Evolutionary conservation across 2,797 vertebrate genomes (phyloP).

Genomic region (Phataginus tetradactyla): DNA sequence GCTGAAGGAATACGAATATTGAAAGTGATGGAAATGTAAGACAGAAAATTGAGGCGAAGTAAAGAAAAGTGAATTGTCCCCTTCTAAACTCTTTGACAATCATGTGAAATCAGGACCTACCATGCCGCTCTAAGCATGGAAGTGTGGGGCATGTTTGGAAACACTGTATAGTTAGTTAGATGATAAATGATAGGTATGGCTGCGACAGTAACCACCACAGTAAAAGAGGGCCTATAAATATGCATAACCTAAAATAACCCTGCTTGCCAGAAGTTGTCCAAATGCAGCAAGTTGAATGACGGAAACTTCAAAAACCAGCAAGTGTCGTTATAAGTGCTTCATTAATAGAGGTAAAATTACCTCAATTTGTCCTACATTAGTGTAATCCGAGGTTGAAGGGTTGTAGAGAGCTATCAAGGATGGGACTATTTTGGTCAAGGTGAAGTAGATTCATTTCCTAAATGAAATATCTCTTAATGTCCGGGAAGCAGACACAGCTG

Average conservation of each 20-base stretch:
- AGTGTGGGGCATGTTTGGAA: neutral
- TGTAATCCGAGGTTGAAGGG: neutral
- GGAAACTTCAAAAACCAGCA: neutral
- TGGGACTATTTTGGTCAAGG: constrained; percentile 12
- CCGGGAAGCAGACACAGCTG: neutral
- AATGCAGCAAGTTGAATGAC: neutral
- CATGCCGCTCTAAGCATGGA: neutral
- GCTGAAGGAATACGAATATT: neutral
- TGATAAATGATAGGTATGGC: constrained; percentile 51
- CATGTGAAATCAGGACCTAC: neutral
- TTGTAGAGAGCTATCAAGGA: neutral
- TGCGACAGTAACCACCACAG: constrained; percentile 44
- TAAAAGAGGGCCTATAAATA: constrained; percentile 43
- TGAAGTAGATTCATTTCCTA: neutral
- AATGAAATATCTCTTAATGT: neutral
- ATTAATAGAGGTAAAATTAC: neutral
- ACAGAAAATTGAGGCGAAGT: neutral
- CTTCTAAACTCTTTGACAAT: neutral
- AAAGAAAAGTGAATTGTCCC: neutral
- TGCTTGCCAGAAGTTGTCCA: neutral
- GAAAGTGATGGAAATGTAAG: neutral
- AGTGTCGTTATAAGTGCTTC: neutral
- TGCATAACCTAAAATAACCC: constrained; percentile 50
- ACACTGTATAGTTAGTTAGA: neutral
- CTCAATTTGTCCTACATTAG: neutral